Conservation (phyloP, 2,113 vertebrate species). For the Mirza zaza region DNA sequence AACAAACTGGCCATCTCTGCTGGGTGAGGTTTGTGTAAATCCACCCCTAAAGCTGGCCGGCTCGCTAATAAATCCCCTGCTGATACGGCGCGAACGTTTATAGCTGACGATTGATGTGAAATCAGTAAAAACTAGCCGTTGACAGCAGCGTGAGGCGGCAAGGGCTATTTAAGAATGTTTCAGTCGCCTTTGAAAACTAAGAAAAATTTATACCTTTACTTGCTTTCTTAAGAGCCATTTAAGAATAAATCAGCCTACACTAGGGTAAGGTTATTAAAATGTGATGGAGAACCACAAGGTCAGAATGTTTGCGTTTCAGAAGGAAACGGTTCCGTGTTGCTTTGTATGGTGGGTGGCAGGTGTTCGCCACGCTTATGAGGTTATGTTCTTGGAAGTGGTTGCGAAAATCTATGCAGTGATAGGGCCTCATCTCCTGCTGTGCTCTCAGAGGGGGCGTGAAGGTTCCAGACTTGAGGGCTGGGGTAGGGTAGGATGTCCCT, state of each 20-base stretch:
- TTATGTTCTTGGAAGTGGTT: too few relatives aligned
- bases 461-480: background rate
- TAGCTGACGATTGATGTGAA: background rate
- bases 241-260: background rate
- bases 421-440: background rate
- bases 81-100: rapidly evolving
- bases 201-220: background rate
- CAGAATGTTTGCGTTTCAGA: background rate
- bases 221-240: background rate
- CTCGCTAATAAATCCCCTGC: background rate
- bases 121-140: background rate
- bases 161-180: background rate
- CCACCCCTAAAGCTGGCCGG: rapidly evolving
- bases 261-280: background rate
- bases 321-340: too few relatives aligned
- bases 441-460: background rate
- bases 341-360: rapidly evolving
- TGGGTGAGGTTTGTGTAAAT: background rate
- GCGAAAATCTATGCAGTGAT: rapidly evolving
- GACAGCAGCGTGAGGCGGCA: background rate
- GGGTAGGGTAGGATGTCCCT: rapidly evolving
- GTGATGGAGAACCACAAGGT: background rate
- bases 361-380: rapidly evolving
- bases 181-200: background rate
- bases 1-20: background rate